A percentile compares a stretch with the other conserved stretches of the same genome.
Conservation (phyloP, 2,113 vertebrate species). For the Xyliphius kryptos region DNA sequence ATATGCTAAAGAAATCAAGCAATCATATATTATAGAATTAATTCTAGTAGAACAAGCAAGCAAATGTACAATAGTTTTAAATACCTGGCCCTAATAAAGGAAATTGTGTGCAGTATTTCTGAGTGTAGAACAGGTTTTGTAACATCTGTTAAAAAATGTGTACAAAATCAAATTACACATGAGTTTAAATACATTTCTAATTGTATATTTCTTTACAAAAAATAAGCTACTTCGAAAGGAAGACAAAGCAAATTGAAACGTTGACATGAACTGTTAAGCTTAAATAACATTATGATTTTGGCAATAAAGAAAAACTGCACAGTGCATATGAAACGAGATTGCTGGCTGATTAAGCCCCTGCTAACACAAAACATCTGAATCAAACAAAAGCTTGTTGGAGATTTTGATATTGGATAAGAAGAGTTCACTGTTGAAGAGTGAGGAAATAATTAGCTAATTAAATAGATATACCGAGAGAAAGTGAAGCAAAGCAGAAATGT, state of each 20-base stretch:
- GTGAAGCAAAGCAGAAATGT: neutral
- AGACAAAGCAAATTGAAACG: neutral
- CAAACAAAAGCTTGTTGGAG: neutral
- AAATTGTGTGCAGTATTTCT: neutral
- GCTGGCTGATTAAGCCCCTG: neutral
- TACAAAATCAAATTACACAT: neutral
- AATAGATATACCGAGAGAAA: neutral
- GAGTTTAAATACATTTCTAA: too few relatives aligned
- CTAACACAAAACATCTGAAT: neutral
- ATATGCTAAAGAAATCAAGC: too few relatives aligned
- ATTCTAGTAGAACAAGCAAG: neutral
- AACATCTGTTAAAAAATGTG: neutral
- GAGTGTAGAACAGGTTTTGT: neutral
- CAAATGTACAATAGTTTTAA: neutral
- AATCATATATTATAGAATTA: too few relatives aligned
- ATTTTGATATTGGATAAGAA: conserved; percentile 5
- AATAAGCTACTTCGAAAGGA: too few relatives aligned
- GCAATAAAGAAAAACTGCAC: neutral
- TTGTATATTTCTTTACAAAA: too few relatives aligned
- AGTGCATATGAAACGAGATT: neutral
- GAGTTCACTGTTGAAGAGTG: neutral
- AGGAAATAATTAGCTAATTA: neutral
- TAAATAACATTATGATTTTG: neutral
- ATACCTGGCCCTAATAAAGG: neutral
- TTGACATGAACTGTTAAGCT: neutral